Evolutionary conservation across 2,113 vertebrate species (phyloP).

Genomic region (Sminthopsis crassicaudata): DNA sequence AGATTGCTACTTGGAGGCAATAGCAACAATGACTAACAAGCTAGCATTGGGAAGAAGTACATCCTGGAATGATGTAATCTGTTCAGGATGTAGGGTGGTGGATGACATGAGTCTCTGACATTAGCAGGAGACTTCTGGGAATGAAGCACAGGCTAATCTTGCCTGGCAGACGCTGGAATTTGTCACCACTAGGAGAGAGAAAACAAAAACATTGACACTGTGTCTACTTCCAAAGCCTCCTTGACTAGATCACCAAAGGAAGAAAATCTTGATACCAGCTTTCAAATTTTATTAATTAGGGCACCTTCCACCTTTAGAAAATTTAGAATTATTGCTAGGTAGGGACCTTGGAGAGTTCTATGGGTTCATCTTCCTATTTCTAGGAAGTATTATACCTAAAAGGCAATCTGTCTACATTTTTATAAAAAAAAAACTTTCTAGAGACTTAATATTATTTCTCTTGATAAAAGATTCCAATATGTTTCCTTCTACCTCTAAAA

Average conservation of each 20-base stretch:
- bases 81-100: not conserved
- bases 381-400: not conserved
- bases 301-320: not conserved
- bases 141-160: constrained; percentile 40
- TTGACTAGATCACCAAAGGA: not conserved
- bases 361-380: not conserved
- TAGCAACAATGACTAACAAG: not conserved
- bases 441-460: not conserved
- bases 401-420: not conserved
- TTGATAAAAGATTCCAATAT: not conserved
- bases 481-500: not conserved
- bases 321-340: not conserved
- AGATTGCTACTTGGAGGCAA: not conserved
- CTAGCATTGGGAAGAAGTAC: not conserved
- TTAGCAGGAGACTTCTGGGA: constrained; percentile 49
- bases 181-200: constrained; percentile 31
- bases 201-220: constrained; percentile 12
- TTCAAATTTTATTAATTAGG: not conserved
- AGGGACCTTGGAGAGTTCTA: not conserved
- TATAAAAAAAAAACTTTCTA: not conserved
- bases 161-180: not conserved
- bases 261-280: not conserved
- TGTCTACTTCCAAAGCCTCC: constrained; percentile 14
- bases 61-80: constrained; percentile 36
- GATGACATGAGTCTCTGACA: constrained; percentile 53